A percentile compares a stretch with the other conserved stretches of the same genome.
Conservation (phyloP, 2,888 invertebrate genomes). For the Dasysyrphus tricinctus region DNA sequence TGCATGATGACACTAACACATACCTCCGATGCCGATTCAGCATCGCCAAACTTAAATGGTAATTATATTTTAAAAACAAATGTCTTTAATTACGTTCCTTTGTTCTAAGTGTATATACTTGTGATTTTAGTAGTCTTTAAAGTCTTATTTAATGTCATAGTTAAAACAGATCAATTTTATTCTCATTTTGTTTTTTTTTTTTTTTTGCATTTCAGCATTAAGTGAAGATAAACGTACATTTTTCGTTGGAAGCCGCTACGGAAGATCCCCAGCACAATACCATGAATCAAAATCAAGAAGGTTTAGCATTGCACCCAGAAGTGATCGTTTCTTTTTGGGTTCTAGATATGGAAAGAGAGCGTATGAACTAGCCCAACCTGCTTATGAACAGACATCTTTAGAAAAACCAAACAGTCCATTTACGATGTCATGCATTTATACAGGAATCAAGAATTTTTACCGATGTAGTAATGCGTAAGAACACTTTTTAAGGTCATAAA, state of each 20-base stretch:
- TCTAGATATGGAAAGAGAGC: conserved; percentile 83
- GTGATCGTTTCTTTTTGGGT: conserved; percentile 83
- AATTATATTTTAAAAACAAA: conserved; percentile 4
- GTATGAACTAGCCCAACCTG: conserved; percentile 77
- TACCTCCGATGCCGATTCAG: conserved; percentile 45
- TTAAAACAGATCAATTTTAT: too few species aligned
- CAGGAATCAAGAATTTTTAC: conserved; percentile 84
- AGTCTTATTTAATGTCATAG: too few species aligned
- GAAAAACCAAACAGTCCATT: conserved; percentile 78
- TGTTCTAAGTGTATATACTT: too few species aligned
- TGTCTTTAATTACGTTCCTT: too few species aligned
- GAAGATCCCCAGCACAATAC: conserved; percentile 79
- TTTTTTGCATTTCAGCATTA: conserved; percentile 63
- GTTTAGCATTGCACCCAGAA: conserved; percentile 82
- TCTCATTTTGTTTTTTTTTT: too few species aligned
- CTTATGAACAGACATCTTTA: conserved; percentile 78
- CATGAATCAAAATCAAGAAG: conserved; percentile 80
- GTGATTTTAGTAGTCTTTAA: too few species aligned
- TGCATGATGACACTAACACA: conserved; percentile 52
- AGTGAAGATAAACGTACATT: conserved; percentile 81
- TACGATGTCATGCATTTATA: conserved; percentile 83
- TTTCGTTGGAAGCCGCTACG: conserved; percentile 84
- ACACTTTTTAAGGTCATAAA: conserved; percentile 9
- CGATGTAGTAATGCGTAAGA: conserved; percentile 84
- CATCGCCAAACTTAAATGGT: conserved; percentile 48